phyloP scores from a whole-genome alignment of 1,140 invertebrate genomes.

The Diachasmimorpha longicaudata region DNA sequence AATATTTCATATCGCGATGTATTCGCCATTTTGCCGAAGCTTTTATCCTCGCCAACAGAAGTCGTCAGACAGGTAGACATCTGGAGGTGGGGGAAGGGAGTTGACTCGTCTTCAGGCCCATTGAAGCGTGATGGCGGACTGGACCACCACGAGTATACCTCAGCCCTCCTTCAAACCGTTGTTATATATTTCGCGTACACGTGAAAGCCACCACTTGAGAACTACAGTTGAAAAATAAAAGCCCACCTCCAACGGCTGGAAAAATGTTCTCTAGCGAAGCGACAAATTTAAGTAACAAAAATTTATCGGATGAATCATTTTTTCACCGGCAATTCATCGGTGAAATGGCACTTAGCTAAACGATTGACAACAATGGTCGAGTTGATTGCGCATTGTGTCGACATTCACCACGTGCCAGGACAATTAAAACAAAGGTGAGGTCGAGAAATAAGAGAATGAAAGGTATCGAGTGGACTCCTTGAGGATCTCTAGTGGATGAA shows the following conservation, averaged over 20 bases:
- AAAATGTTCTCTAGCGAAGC: neutral
- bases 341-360: neutral
- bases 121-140: conserved; percentile 53
- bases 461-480: neutral
- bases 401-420: conserved; percentile 4
- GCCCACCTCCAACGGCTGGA: neutral
- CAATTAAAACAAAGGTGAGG: neutral
- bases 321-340: neutral
- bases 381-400: neutral
- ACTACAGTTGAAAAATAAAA: neutral
- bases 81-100: neutral
- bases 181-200: neutral
- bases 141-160: neutral
- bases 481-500: neutral
- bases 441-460: neutral
- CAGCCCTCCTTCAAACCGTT: neutral
- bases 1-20: neutral
- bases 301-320: neutral
- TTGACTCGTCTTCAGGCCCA: conserved; percentile 25
- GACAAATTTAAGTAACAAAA: neutral
- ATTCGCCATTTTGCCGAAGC: neutral
- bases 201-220: neutral
- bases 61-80: conserved; percentile 10
- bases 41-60: neutral
- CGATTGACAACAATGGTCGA: neutral